Evolutionary conservation across 2,113 vertebrate species (phyloP).

Genomic region (Anhinga anhinga): DNA sequence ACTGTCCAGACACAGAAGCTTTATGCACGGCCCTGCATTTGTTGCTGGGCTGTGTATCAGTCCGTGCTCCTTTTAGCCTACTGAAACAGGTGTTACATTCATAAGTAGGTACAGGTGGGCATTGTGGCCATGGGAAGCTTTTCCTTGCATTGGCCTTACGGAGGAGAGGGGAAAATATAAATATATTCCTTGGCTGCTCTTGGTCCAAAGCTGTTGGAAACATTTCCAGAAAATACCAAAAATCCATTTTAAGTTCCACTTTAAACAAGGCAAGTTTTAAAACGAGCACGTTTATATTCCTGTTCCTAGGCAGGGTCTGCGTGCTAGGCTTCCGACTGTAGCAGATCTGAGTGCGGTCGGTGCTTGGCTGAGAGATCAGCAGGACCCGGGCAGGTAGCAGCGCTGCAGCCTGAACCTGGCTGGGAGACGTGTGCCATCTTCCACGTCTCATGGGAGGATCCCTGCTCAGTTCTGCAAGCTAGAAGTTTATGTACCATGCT

Average conservation of each 20-base stretch:
- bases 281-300: neutral
- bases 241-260: neutral
- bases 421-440: neutral
- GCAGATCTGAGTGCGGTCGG: neutral
- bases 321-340: neutral
- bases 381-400: fast-evolving
- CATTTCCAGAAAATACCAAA: neutral
- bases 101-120: neutral
- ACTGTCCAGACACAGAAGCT: neutral
- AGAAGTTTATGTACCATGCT: neutral
- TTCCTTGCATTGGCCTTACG: neutral
- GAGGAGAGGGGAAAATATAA: neutral
- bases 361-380: neutral
- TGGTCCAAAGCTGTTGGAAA: neutral
- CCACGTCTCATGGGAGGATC: neutral
- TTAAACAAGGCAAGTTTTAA: neutral
- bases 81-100: neutral
- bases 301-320: neutral
- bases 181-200: neutral
- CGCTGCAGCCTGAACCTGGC: neutral
- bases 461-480: neutral
- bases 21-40: neutral
- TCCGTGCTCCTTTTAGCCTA: neutral
- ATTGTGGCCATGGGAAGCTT: neutral
- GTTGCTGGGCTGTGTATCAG: neutral